Evolutionary conservation across 2,888 invertebrate genomes (phyloP).

Genomic region (Idaea biselata): DNA sequence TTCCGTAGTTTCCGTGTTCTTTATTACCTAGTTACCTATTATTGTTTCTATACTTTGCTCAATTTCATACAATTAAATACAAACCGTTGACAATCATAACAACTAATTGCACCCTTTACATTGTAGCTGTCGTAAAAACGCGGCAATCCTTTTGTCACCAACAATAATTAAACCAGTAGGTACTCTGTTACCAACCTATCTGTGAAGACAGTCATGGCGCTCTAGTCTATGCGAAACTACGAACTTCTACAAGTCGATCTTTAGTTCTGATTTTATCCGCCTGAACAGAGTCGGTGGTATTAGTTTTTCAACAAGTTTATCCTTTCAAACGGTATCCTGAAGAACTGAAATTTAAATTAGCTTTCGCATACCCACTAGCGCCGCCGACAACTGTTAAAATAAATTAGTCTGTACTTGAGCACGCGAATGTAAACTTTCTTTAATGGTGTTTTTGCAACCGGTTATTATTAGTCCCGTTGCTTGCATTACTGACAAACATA

Average conservation of each 20-base stretch:
- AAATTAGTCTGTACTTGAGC: not conserved
- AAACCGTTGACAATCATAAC: not conserved
- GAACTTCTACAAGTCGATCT: no score
- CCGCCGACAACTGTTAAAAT: not conserved
- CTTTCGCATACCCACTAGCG: not conserved
- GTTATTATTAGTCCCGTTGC: not conserved
- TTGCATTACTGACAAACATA: not conserved
- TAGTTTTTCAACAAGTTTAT: not conserved
- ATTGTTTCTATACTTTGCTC: not conserved
- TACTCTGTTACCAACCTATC: no score
- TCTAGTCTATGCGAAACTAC: no score
- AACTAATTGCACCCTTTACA: not conserved
- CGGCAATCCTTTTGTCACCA: not conserved
- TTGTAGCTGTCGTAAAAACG: not conserved
- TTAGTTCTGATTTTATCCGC: no score
- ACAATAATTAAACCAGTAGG: not conserved
- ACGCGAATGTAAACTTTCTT: no score
- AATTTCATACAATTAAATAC: not conserved
- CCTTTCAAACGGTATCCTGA: not conserved
- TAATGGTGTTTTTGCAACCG: not conserved
- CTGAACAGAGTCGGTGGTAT: no score
- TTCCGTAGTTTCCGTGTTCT: no score
- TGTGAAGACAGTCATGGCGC: no score
- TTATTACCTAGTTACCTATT: no score
- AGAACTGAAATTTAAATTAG: not conserved